phyloP scores from a whole-genome alignment of 2,113 vertebrate genomes.

The Zosterops hypoxanthus region DNA sequence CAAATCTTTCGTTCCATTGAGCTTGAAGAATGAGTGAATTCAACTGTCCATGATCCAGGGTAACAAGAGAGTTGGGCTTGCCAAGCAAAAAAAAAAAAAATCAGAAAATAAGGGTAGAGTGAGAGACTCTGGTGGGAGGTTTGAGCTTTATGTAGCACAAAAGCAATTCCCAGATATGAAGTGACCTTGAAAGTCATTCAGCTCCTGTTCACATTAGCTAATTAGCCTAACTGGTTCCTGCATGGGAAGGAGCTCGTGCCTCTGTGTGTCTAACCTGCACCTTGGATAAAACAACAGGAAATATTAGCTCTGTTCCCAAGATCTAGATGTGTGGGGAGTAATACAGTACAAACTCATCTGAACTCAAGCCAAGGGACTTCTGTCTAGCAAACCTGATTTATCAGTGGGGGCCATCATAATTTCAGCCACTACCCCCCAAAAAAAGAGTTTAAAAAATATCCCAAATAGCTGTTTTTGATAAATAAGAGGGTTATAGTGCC shows the following conservation, averaged over 20 bases:
- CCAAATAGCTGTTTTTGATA: neutral
- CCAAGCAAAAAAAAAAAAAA: neutral
- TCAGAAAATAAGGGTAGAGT: neutral
- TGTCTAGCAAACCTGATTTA: neutral
- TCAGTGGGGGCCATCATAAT: neutral
- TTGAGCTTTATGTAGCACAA: constrained; percentile 1
- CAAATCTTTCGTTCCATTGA: neutral
- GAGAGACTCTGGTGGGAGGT: neutral
- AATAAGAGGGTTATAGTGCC: neutral
- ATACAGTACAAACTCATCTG: neutral
- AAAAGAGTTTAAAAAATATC: neutral
- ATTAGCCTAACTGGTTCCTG: neutral
- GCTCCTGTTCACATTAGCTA: neutral
- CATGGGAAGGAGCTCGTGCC: neutral
- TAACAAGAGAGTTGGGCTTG: neutral
- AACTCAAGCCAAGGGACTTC: neutral
- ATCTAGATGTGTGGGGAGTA: neutral
- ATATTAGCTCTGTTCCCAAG: neutral
- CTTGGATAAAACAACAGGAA: neutral
- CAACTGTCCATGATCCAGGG: neutral
- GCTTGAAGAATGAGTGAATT: neutral
- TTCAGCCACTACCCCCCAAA: neutral
- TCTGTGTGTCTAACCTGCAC: neutral
- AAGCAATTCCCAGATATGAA: neutral
- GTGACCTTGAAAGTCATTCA: constrained; percentile 43